Conservation (phyloP, 2,888 invertebrate genomes). For the Lissonota sp. region DNA sequence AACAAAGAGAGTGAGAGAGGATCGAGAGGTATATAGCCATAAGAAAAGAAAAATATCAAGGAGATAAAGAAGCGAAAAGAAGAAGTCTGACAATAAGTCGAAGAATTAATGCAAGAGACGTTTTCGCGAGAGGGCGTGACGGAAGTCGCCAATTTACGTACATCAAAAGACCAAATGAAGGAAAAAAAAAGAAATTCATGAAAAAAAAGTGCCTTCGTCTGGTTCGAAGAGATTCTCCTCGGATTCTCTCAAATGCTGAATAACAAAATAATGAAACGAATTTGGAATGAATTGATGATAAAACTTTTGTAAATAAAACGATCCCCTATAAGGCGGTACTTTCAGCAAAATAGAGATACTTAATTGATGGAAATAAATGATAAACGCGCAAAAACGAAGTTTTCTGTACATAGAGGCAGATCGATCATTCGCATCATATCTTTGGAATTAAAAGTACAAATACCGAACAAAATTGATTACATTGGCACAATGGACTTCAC, state of each 20-base stretch:
- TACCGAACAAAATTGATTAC: too few species aligned
- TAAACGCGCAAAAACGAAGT: too few species aligned
- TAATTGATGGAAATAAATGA: too few species aligned
- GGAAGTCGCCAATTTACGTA: constrained; percentile 63
- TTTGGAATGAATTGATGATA: not conserved
- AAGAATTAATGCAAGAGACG: constrained; percentile 44
- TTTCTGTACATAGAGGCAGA: too few species aligned
- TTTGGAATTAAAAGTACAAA: too few species aligned
- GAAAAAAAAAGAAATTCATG: constrained; percentile 37
- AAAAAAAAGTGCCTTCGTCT: not conserved
- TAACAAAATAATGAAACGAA: constrained; percentile 7
- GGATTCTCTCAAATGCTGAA: not conserved
- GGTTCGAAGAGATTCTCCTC: not conserved
- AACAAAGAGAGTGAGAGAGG: not conserved
- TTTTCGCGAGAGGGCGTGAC: constrained; percentile 34
- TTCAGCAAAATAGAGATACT: too few species aligned
- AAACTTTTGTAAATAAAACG: not conserved
- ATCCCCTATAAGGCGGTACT: too few species aligned
- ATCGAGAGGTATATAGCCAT: not conserved
- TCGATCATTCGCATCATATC: too few species aligned
- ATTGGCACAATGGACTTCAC: too few species aligned
- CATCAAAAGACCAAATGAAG: constrained; percentile 40
- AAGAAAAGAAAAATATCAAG: constrained; percentile 3
- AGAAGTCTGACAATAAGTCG: constrained; percentile 31
- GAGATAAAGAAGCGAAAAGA: constrained; percentile 26